These are phyloP conservation scores for Lucifuga dentata DNA, from an alignment of 2,113 vertebrate species.

Conservation along the genomic window DNA sequence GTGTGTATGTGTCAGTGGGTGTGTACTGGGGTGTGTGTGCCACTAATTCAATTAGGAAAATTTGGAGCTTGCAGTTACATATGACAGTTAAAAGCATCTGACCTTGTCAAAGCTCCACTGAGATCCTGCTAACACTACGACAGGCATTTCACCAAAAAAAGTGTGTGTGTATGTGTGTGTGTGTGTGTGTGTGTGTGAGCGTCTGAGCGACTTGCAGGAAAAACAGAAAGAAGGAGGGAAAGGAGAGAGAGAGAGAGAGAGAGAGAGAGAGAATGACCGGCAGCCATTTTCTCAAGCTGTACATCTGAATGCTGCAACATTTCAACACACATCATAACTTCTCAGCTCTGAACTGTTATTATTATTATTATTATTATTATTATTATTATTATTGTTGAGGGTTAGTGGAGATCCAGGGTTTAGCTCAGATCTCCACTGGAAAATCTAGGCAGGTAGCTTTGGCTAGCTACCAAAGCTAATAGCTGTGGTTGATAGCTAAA, in stretches of 20 bases:
- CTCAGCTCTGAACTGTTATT: too few species aligned
- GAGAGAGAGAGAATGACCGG: neutral
- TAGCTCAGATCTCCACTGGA: too few species aligned
- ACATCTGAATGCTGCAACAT: constrained; percentile 5
- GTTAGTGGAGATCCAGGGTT: too few species aligned
- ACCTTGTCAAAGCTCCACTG: constrained; percentile 52
- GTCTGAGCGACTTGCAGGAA: too few species aligned
- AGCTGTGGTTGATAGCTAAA: too few species aligned
- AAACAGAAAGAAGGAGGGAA: constrained; percentile 2
- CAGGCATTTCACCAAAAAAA: constrained; percentile 21
- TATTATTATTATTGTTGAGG: too few species aligned
- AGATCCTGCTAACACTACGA: constrained; percentile 5
- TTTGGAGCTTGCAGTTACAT: constrained; percentile 48
- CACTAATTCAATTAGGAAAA: constrained; percentile 59
- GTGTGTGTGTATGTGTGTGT: too few species aligned
- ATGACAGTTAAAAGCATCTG: constrained; percentile 39
- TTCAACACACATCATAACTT: constrained; percentile 35
- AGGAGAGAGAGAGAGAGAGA: constrained; percentile 8
- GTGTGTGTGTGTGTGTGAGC: neutral
- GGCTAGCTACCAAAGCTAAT: too few species aligned
- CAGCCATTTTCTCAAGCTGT: constrained; percentile 5
- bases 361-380: too few species aligned
- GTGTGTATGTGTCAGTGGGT: too few species aligned
- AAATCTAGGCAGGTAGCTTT: too few species aligned
- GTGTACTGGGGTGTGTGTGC: neutral